Base-by-base conservation (phyloP, 2,888 invertebrate species). In the Chesias legatella region DNA sequence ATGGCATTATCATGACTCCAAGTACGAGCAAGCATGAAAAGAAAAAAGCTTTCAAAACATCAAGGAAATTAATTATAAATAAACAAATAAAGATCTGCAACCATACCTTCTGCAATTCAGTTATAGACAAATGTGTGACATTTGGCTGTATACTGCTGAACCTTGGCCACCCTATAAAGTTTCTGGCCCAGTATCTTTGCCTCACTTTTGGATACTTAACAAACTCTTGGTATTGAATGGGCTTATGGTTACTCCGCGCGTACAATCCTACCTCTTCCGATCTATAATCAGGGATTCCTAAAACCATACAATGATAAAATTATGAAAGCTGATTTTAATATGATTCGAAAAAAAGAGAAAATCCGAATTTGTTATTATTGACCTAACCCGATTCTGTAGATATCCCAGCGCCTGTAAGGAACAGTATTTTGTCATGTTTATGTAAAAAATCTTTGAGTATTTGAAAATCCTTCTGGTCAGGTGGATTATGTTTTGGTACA, bases 161-260 rank as follows among this genome's bases (percentile, higher is more conserved):
- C 44, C 90, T 89, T 10, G 92, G 91, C 98, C 98, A 99, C 0
- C 96, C 98, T 7, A 97, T 90, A 79, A 92, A 99, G 81, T 98
- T 99, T 53, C 99, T 90, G 0, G 98, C 97, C 99, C 98, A 99
- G 70, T 98, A 98, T 36, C 97, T 89, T 73, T 93, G 92, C 36
- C 97, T 90, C 0, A 91, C 83, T 52, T 84, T 76, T 1, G 91
- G 82, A 20, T 91, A 93, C 53, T 90, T 90, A 0, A 94, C 75
- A 86, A 98, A 98, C 51, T 98, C 95, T 76, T 93, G 92, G 67
- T 95, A 95, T 56, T 94, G 93, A 17, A 98, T 91, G 0, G 98
- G 98, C 62, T 94, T 93, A 58, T 93, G 93, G 57, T 93, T 93
- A 42, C 93, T 94, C 6, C 94, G 91, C 0, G 97, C 96, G 74